These are phyloP conservation scores for Colaptes auratus DNA, from an alignment of 2,113 vertebrate species.

Conservation along the genomic window DNA sequence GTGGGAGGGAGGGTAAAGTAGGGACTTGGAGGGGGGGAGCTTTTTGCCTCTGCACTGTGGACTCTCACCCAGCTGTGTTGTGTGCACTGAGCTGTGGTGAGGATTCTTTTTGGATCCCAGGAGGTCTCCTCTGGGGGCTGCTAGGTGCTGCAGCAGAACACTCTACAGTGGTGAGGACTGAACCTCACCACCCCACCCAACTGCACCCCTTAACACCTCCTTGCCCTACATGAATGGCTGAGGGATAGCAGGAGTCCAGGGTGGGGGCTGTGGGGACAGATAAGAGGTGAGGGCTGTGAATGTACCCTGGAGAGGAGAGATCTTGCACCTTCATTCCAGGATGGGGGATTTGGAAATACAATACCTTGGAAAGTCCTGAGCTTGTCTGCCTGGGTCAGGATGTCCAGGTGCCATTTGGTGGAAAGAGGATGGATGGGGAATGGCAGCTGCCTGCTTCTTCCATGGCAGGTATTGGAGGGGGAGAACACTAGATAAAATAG, in stretches of 20 bases:
- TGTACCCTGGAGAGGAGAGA: not conserved
- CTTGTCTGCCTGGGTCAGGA: rapidly evolving
- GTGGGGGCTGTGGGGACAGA: not conserved
- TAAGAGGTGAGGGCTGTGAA: not conserved
- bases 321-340: not conserved
- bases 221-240: not conserved
- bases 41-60: not conserved
- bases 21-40: rapidly evolving
- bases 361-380: not conserved
- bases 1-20: not conserved
- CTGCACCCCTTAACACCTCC: not conserved
- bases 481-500: not conserved
- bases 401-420: not conserved
- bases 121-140: not conserved
- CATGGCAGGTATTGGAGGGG: not conserved
- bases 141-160: not conserved
- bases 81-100: rapidly evolving
- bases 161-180: not conserved
- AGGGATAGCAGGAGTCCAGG: not conserved
- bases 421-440: not conserved
- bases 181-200: not conserved
- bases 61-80: not conserved
- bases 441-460: not conserved
- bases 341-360: not conserved
- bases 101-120: not conserved